Percentiles rank a stretch among this genome's conserved stretches.
These are phyloP conservation scores for Pyrrhosoma nymphula DNA, from an alignment of 2,888 invertebrate genomes.

Conservation along the genomic window DNA sequence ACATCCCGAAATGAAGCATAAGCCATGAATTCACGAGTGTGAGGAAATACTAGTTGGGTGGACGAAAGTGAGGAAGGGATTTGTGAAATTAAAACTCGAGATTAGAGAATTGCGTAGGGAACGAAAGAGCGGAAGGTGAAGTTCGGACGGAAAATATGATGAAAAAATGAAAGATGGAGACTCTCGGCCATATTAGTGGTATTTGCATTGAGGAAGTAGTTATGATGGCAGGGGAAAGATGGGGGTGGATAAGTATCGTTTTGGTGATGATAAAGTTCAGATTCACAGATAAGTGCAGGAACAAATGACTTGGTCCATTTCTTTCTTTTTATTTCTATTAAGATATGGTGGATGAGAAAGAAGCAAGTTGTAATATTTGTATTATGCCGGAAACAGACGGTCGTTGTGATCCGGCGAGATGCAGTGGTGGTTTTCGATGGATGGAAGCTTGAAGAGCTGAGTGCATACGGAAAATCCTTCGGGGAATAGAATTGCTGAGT, in stretches of 20 bases:
- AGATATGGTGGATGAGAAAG: background rate
- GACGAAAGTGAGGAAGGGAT: background rate
- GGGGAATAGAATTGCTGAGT: background rate
- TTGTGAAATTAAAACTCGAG: background rate
- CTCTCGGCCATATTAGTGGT: no score
- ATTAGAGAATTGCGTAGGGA: background rate
- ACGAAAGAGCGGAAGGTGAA: background rate
- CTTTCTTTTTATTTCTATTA: background rate
- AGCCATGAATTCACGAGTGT: no score
- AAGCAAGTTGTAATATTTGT: background rate
- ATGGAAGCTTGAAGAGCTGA: background rate
- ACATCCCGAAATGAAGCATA: constrained; percentile 46
- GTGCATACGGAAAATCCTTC: background rate
- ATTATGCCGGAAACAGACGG: background rate
- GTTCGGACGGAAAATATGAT: background rate
- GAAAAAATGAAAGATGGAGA: background rate
- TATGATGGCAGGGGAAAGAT: no score
- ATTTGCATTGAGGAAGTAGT: background rate
- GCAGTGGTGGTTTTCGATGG: background rate
- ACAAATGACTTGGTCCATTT: background rate
- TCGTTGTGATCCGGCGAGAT: background rate
- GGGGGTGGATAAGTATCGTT: background rate
- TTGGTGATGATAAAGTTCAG: background rate
- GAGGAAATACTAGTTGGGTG: background rate
- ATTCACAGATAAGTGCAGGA: background rate